Base-by-base conservation (phyloP, 2,888 invertebrate genomes). In the Dinocampus coccinellae region DNA sequence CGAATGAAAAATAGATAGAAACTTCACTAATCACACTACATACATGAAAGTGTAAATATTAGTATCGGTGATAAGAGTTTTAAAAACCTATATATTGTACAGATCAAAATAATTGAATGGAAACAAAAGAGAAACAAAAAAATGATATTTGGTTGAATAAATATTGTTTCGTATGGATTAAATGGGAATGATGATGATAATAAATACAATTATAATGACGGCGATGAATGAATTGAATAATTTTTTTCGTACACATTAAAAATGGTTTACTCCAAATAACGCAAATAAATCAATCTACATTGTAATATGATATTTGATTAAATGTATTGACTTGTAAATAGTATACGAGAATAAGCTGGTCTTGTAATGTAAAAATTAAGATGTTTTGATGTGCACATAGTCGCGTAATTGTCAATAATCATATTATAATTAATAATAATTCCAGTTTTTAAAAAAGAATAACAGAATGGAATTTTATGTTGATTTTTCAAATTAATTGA, bases 301-400 rank as follows among this genome's bases (percentile, higher is more conserved):
- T 52, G 64, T 67, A 66, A 71, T 65, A 82, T 78, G 82, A 85
- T 84, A 84, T 86, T 85, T 86, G 85, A 57, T 85, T 86, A 86
- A 33, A 1, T 29, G 85, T 29, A 58, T 83, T 85, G 85, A 76
- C 82, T n/a, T 88, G 87, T 86, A 87, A 82, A 88, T 87, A 86
- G 83, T 88, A 88, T 87, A 88, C 84, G 88, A 87, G 86, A 88
- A 87, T 88, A 88, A 87, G 88, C 88, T 88, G 89, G 86, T 88
- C 88, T 88, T 89, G 88, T 89, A 88, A 88, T 88, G 88, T 89
- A 88, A 87, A 87, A 58, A 88, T 84, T 87, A 87, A 87, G 89
- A 89, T 89, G 89, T 90, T 89, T 89, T 89, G 90, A 88, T 89
- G 89, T 90, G 89, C 89, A 89, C 89, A 89, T 90, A 89, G 89